Percentiles rank a stretch among this genome's conserved stretches.
Evolutionary conservation across 2,888 invertebrate genomes (phyloP).

Genomic region (Seira musarum): DNA sequence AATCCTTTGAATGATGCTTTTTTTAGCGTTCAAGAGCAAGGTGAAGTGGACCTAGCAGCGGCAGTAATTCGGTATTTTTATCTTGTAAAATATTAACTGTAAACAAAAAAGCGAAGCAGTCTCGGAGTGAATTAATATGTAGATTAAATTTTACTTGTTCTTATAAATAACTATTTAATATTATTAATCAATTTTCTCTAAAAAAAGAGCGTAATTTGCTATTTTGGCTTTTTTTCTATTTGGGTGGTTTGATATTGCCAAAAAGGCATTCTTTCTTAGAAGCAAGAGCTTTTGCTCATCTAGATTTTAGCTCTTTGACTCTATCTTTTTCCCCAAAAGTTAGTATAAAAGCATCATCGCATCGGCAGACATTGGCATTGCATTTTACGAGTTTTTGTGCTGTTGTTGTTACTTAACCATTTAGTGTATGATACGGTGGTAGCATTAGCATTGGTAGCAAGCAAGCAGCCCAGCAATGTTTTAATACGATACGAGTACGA

Average conservation of each 20-base stretch:
- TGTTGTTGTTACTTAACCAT: background rate
- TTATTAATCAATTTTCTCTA: background rate
- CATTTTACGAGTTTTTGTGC: conserved; percentile 15
- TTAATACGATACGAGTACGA: background rate
- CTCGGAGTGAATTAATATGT: background rate
- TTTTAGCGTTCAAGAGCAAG: too few species aligned
- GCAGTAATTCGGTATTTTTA: background rate
- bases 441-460: too few species aligned
- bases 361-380: conserved; percentile 42
- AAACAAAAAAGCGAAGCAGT: background rate
- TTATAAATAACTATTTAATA: background rate
- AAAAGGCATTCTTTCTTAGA: conserved; percentile 39
- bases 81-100: background rate
- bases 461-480: background rate
- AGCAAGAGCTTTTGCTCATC: conserved; percentile 18
- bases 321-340: conserved; percentile 18
- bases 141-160: background rate
- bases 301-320: conserved; percentile 32
- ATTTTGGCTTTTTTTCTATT: conserved; percentile 29
- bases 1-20: too few species aligned
- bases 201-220: conserved; percentile 35
- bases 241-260: conserved; percentile 39
- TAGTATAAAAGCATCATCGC: conserved; percentile 28
- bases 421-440: background rate
- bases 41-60: background rate